Conservation (phyloP, 2,113 vertebrate genomes). For the Solea solea region DNA sequence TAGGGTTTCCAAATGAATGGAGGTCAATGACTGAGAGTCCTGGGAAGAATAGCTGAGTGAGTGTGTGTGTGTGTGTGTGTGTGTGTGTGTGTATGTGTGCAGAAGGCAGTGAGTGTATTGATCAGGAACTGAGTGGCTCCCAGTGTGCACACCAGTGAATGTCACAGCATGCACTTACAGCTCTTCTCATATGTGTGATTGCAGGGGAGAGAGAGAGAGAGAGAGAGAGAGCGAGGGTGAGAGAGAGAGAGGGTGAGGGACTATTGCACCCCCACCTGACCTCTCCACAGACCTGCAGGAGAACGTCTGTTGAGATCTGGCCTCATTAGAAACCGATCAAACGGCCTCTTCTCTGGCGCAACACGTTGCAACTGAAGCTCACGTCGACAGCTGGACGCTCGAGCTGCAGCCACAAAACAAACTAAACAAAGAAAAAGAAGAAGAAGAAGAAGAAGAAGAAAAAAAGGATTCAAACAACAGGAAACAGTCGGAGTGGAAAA, state of each 20-base stretch:
- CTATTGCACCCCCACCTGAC: not conserved
- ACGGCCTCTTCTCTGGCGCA: constrained; percentile 1
- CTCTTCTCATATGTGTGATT: constrained; percentile 17
- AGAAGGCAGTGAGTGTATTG: constrained; percentile 46
- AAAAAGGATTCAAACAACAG: not conserved
- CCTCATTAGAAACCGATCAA: constrained; percentile 7
- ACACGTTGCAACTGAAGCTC: not conserved
- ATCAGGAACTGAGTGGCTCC: constrained; percentile 61
- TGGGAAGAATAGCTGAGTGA: no score
- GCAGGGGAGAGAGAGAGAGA: not conserved
- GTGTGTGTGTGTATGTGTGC: no score
- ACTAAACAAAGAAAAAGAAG: no score
- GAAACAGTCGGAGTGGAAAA: no score
- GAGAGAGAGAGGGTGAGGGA: no score
- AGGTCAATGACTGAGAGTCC: no score
- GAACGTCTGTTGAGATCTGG: constrained; percentile 22
- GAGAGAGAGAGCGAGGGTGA: no score
- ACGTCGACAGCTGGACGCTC: not conserved
- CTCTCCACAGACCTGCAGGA: constrained; percentile 12
- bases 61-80: constrained; percentile 17
- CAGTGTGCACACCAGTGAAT: constrained; percentile 46
- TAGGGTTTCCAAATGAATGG: no score
- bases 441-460: not conserved
- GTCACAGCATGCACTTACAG: constrained; percentile 30
- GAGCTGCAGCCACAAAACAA: not conserved